A percentile compares a stretch with the other conserved stretches of the same genome.
These are phyloP conservation scores for Halcyon smyrnensis DNA, from an alignment of 2,797 vertebrate genomes.

Conservation along the genomic window DNA sequence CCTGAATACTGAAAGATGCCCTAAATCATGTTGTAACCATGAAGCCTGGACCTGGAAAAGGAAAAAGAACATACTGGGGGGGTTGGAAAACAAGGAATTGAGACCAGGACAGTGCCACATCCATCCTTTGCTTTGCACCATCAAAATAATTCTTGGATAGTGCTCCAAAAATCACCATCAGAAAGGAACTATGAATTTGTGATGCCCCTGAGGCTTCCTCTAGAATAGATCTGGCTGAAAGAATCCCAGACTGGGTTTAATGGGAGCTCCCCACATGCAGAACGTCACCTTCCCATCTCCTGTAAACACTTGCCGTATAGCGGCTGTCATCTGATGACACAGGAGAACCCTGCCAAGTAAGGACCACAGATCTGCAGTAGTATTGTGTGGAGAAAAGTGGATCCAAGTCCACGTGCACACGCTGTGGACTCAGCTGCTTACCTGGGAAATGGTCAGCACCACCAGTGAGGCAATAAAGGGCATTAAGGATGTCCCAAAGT, in stretches of 20 bases:
- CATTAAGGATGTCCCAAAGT: constrained; percentile 75
- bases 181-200: not conserved
- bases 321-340: not conserved
- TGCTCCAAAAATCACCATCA: not conserved
- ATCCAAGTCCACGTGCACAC: fast-evolving
- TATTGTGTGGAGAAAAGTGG: not conserved
- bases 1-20: constrained; percentile 79
- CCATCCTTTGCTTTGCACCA: not conserved
- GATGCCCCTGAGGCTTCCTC: not conserved
- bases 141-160: not conserved
- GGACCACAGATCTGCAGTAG: not conserved
- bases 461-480: constrained; percentile 69
- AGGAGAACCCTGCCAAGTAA: not conserved
- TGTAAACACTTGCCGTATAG: not conserved
- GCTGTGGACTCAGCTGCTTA: not conserved
- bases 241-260: not conserved
- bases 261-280: not conserved
- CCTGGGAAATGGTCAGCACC: constrained; percentile 76
- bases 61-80: not conserved
- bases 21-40: constrained; percentile 82
- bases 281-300: not conserved
- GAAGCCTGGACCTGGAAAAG: constrained; percentile 76
- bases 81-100: fast-evolving
- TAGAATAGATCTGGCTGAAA: not conserved
- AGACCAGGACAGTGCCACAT: not conserved